Conservation (phyloP, 2,113 vertebrate genomes). For the Sialia sialis region DNA sequence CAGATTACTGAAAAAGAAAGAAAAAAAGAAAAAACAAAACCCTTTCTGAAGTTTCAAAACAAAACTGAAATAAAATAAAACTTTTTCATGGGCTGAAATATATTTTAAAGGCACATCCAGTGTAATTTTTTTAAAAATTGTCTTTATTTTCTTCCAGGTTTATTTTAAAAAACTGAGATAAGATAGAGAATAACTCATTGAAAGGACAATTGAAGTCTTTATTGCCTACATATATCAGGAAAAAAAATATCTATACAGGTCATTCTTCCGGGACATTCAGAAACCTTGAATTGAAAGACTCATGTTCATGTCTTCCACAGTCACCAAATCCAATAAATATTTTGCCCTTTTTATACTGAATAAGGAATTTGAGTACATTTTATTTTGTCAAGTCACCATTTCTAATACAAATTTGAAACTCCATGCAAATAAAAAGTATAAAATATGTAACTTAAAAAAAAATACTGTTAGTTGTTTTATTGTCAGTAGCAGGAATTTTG, state of each 20-base stretch:
- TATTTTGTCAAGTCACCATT: not conserved
- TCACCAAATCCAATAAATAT: not conserved
- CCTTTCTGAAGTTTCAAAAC: not conserved
- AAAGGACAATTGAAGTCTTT: not conserved
- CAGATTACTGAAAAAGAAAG: not conserved
- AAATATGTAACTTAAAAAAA: not conserved
- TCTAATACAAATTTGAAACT: not conserved
- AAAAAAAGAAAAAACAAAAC: not conserved
- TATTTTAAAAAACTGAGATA: not conserved
- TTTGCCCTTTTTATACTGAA: not conserved
- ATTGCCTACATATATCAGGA: not conserved
- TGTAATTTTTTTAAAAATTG: not conserved
- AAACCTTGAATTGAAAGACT: not conserved
- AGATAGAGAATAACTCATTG: not conserved
- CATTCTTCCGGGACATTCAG: not conserved
- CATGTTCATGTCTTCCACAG: not conserved
- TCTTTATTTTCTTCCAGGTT: not conserved
- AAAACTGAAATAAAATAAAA: not conserved
- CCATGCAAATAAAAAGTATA: not conserved
- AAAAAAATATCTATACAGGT: not conserved
- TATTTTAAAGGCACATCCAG: not conserved
- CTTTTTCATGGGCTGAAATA: fast-evolving
- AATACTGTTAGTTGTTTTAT: not conserved
- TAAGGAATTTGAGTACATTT: not conserved
- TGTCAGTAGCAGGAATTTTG: not conserved